These are phyloP conservation scores for Anagyrus pseudococci DNA, from an alignment of 2,888 invertebrate genomes.

Conservation along the genomic window DNA sequence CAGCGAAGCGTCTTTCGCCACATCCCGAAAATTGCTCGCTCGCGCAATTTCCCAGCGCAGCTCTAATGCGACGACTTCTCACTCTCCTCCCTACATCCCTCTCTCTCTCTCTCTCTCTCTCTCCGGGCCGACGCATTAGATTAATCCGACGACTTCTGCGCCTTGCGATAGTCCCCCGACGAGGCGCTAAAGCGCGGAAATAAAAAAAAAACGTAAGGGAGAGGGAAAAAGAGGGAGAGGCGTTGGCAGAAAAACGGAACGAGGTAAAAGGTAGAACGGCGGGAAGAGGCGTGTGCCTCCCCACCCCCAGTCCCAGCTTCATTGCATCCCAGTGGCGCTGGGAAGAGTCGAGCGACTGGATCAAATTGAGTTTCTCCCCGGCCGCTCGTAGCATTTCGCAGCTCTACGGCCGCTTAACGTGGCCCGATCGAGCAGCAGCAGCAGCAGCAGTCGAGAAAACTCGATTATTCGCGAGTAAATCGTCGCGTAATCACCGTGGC, in stretches of 20 bases:
- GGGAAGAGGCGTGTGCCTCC: background rate
- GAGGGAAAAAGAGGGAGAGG: background rate
- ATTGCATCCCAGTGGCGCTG: background rate
- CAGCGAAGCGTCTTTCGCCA: no score
- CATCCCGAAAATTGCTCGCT: no score
- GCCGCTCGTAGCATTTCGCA: slow-evolving; percentile 38
- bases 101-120: background rate
- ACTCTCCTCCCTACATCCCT: no score
- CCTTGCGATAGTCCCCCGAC: slow-evolving; percentile 15
- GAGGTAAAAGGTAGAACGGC: background rate
- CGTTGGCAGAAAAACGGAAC: background rate
- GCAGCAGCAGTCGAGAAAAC: slow-evolving; percentile 45
- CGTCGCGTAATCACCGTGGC: slow-evolving; percentile 38
- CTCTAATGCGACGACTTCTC: no score
- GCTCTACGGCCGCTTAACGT: slow-evolving; percentile 46
- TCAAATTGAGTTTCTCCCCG: slow-evolving; percentile 49
- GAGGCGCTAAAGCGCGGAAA: background rate
- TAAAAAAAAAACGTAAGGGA: background rate
- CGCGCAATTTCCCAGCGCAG: no score
- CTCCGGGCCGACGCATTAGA: slow-evolving; percentile 20
- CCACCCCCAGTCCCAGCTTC: no score
- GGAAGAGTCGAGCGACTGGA: slow-evolving; percentile 8
- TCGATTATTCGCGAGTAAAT: slow-evolving; percentile 52
- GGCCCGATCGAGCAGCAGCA: slow-evolving; percentile 16
- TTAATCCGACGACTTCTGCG: slow-evolving; percentile 15